Conservation (phyloP, 2,113 vertebrate species). For the Sterrhoptilus dennistouni region DNA sequence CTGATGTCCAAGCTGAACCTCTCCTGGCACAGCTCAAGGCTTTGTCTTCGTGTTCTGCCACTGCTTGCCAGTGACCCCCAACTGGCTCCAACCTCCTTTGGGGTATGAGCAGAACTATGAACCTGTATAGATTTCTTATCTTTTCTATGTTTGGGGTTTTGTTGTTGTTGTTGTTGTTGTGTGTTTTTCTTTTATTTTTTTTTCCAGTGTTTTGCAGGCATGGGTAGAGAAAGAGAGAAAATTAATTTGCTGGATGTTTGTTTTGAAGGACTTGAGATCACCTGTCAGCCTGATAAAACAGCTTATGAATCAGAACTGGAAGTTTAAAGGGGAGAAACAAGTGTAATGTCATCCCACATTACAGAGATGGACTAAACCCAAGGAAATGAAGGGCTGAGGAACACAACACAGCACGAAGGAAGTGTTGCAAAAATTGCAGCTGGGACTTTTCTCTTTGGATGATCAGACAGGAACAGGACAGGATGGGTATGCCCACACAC, state of each 20-base stretch:
- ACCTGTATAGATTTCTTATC: not conserved
- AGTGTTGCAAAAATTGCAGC: not conserved
- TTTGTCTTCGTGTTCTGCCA: not conserved
- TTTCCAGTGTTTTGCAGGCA: not conserved
- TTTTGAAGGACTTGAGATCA: slow-evolving; percentile 12
- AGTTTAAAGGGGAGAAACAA: not conserved
- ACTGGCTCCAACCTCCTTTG: not conserved
- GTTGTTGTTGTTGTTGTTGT: not conserved
- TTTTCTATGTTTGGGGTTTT: not conserved
- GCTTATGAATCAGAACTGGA: not conserved
- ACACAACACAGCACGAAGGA: not conserved
- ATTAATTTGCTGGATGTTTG: not conserved
- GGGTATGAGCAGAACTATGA: not conserved
- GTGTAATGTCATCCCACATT: not conserved
- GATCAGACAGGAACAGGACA: slow-evolving; percentile 26
- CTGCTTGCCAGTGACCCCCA: not conserved
- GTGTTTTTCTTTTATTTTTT: not conserved
- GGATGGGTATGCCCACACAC: not conserved
- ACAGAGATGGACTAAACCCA: not conserved
- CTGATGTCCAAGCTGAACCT: not conserved
- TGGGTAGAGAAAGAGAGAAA: not conserved
- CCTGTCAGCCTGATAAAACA: not conserved
- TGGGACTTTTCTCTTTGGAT: not conserved
- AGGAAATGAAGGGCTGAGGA: not conserved
- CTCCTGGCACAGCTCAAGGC: not conserved